These are phyloP conservation scores for Ellobium chinense DNA, from an alignment of 2,888 invertebrate genomes.

Conservation along the genomic window DNA sequence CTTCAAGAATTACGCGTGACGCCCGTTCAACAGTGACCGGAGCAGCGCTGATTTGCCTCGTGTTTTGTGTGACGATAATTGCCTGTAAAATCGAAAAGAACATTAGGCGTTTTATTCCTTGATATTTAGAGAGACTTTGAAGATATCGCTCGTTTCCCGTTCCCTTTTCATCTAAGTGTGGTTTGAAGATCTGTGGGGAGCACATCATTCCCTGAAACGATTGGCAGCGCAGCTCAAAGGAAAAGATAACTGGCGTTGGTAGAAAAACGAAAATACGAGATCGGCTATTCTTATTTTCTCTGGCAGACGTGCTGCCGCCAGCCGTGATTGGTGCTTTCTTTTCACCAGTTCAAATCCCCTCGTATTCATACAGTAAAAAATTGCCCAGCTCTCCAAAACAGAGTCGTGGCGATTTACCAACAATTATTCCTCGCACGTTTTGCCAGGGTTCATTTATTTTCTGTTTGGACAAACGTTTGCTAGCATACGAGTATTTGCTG, in stretches of 20 bases:
- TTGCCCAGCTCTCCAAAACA: constrained; percentile 31
- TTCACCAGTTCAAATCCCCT: constrained; percentile 35
- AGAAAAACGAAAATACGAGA: constrained; percentile 3
- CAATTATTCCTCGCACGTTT: constrained; percentile 48
- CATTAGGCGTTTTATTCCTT: constrained; percentile 29
- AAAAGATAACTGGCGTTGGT: constrained; percentile 24
- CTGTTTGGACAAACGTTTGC: constrained; percentile 53
- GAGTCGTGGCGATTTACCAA: constrained; percentile 48
- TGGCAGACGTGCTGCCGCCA: constrained; percentile 15
- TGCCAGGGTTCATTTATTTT: constrained; percentile 47
- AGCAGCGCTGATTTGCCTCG: constrained; percentile 17
- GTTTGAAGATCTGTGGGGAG: constrained; percentile 23
- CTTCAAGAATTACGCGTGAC: constrained; percentile 30
- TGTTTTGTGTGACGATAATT: constrained; percentile 39
- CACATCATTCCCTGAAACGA: constrained; percentile 16
- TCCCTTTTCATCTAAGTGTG: constrained; percentile 22
- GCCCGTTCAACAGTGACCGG: not conserved
- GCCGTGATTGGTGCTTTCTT: constrained; percentile 43
- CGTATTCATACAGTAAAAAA: constrained; percentile 16
- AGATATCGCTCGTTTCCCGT: constrained; percentile 31
- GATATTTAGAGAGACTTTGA: constrained; percentile 26
- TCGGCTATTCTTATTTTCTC: constrained; percentile 19
- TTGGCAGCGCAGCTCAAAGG: constrained; percentile 33
- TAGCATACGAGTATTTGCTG: constrained; percentile 46
- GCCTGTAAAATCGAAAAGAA: constrained; percentile 40